phyloP scores from a whole-genome alignment of 2,797 vertebrate species.

The Valencia hispanica region DNA sequence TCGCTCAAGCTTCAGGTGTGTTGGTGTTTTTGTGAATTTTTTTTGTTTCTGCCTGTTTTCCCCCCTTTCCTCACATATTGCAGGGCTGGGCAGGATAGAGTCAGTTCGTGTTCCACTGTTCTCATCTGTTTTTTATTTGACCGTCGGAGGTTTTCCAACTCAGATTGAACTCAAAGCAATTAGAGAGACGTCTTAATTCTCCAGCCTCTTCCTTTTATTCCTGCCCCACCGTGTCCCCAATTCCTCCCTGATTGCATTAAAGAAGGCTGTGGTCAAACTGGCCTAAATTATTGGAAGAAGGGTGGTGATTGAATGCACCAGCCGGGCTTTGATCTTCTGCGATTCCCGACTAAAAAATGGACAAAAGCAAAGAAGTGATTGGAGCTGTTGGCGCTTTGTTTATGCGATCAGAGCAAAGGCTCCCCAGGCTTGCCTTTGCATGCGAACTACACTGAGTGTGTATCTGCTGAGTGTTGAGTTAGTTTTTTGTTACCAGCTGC shows the following conservation, averaged over 20 bases:
- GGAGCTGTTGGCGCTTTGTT: background rate
- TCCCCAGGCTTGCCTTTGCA: constrained; percentile 30
- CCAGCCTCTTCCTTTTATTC: constrained; percentile 68
- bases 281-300: constrained; percentile 55
- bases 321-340: constrained; percentile 38
- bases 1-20: constrained; percentile 18
- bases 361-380: constrained; percentile 26
- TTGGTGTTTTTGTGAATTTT: constrained; percentile 2
- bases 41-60: constrained; percentile 10
- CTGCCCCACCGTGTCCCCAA: constrained; percentile 55
- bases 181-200: constrained; percentile 75
- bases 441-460: constrained; percentile 45
- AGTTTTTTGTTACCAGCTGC: constrained; percentile 35
- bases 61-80: constrained; percentile 33
- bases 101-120: constrained; percentile 59
- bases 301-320: constrained; percentile 52
- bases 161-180: constrained; percentile 62
- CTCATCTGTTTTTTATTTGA: constrained; percentile 79
- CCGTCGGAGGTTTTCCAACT: constrained; percentile 67
- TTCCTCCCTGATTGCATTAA: constrained; percentile 73
- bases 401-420: background rate
- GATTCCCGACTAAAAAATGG: constrained; percentile 10
- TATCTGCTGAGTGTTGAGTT: constrained; percentile 35
- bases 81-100: constrained; percentile 49
- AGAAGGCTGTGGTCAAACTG: constrained; percentile 64